Evolutionary conservation across 2,113 vertebrate species (phyloP), one percentile per base, ranked within the genome.

Genomic region (Struthio camelus): DNA sequence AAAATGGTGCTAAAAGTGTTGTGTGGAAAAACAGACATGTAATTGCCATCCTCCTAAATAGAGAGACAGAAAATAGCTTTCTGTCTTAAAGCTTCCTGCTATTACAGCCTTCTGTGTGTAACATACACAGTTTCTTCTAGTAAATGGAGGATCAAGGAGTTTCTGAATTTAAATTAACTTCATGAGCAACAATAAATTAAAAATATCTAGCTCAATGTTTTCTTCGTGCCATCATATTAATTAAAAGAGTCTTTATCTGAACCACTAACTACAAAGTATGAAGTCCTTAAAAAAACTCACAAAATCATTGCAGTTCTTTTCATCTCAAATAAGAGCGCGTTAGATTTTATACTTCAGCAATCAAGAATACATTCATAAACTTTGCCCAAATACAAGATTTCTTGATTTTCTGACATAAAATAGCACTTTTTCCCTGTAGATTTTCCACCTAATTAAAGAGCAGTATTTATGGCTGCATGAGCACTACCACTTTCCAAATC

Each of bases 121-220:
- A 90, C 85, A 92, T 36, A 91, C 0, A 79, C 12, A 11, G 9
- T 75, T 92, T 92, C 38, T 61, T 76, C 66, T 65, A 71, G 28
- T 8, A 88, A 93, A 36, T 70, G 34, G 51, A 85, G 54, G 32
- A 79, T 73, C 71, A 38, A 54, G 36, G 22, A 70, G 11, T 16
- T 77, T 89, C 76, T 85, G 87, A 66, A 62, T 93, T 83, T 88
- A 73, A 93, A 89, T 88, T 73, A 77, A 56, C 61, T 85, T 93
- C 34, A 42, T 48, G 44, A 81, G 36, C n/a, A 93, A 77, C 77
- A 89, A 77, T 54, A 93, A 85, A 91, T 93, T 89, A 58, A 70
- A 91, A 80, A 16, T n/a, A 50, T 28, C 18, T 77, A 59, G 28
- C 14, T 87, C 8, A 2, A 14, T 71, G 51, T 51, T 81, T 89